Evolutionary conservation across 1,140 invertebrate species (phyloP), one percentile per base, ranked within the genome.

Genomic region (Thaumetopoea pityocampa): DNA sequence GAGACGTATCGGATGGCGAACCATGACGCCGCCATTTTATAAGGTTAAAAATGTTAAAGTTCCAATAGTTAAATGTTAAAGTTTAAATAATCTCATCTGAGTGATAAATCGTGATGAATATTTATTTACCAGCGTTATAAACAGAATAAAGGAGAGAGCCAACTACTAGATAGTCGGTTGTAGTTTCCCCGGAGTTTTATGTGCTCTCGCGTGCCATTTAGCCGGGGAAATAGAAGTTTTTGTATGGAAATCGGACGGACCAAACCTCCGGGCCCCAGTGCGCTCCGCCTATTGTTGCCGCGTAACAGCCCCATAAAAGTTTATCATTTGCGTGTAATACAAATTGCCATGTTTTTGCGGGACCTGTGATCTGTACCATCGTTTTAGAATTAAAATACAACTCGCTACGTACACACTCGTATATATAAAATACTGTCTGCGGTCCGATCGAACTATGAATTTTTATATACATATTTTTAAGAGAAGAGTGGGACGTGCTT

Each of bases 141-240:
- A 56, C 55, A 47, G 52, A 61, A 55, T 48, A 34, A 53, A 47
- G 32, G 23, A 36, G 57, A 49, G 46, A 41, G 42, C n/a, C 33
- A 47, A 40, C 29, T 46, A 49, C 35, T 50, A 46, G 42, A 46
- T 42, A 49, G 58, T 54, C 62, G 57, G 64, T 51, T 54, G 63
- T 69, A 78, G 67, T 78, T 78, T 72, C 58, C 60, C 61, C 67
- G 71, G 59, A 76, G 65, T 83, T 82, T 83, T 83, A 83, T 80
- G 66, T 65, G 43, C 71, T 74, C 73, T 78, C 71, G 77, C 78
- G 63, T 62, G 58, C 51, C 63, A 66, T 66, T 66, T 66, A 66
- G 63, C 36, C 19, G 51, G 59, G 63, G 63, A 66, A 66, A 66
- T 66, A 62, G 63, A 59, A 66, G 63, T 66, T 66, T 66, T 62